Conservation (phyloP, 2,797 vertebrate species). For the Schizopygopsis malacanthus region DNA sequence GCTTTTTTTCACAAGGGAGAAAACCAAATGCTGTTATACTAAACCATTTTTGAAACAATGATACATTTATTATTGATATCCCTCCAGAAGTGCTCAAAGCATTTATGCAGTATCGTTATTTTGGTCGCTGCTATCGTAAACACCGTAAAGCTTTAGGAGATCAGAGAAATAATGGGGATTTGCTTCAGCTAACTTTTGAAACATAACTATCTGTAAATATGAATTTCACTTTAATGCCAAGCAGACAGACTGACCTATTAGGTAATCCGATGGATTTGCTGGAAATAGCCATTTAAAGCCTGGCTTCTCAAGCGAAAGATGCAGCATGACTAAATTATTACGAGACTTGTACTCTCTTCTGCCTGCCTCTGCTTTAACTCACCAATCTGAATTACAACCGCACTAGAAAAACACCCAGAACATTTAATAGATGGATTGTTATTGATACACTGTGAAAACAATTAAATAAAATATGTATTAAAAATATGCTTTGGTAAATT, state of each 20-base stretch:
- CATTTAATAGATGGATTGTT: not conserved
- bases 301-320: constrained; percentile 67
- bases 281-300: constrained; percentile 75
- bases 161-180: constrained; percentile 40
- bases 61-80: constrained; percentile 22
- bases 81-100: not conserved
- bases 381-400: constrained; percentile 15
- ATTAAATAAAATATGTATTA: not conserved
- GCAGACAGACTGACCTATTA: constrained; percentile 75
- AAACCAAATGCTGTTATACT: not conserved
- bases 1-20: not conserved
- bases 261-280: constrained; percentile 77
- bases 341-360: constrained; percentile 71
- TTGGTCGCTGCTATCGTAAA: constrained; percentile 5
- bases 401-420: constrained; percentile 1
- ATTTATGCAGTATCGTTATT: not conserved
- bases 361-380: constrained; percentile 66
- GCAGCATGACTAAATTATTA: constrained; percentile 74
- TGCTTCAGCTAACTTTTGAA: constrained; percentile 46
- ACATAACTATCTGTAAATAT: constrained; percentile 52
- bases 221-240: constrained; percentile 63
- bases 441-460: too few species aligned
- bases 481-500: not conserved
- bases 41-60: not conserved
- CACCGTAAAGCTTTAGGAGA: constrained; percentile 26